Percentiles rank a stretch among this genome's conserved stretches.
phyloP scores from a whole-genome alignment of 2,113 vertebrate genomes.

The Cynocephalus volans region DNA sequence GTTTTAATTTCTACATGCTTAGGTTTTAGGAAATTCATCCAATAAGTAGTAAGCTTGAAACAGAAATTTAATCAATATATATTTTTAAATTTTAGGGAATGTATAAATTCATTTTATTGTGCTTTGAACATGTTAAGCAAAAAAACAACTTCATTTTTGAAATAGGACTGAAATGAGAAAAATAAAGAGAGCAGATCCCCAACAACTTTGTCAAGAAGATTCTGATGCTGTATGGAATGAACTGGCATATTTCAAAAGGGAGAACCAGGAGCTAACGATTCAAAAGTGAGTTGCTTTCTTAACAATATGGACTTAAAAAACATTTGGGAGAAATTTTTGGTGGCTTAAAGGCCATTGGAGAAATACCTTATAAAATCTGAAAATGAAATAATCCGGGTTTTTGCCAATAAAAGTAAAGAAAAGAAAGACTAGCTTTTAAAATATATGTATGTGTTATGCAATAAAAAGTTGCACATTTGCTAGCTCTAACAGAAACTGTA shows the following conservation, averaged over 20 bases:
- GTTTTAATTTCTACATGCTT: conserved; percentile 70
- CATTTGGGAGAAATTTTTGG: conserved; percentile 69
- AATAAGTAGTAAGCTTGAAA: not conserved
- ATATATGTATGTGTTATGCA: conserved; percentile 81
- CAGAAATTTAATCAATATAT: conserved; percentile 63
- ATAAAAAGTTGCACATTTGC: conserved; percentile 91
- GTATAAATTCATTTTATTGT: conserved; percentile 54
- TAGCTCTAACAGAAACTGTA: conserved; percentile 89
- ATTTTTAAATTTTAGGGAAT: conserved; percentile 63
- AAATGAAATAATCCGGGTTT: conserved; percentile 80
- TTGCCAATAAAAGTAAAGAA: conserved; percentile 80
- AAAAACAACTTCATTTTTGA: conserved; percentile 72
- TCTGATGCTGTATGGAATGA: conserved; percentile 94
- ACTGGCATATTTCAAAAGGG: conserved; percentile 92
- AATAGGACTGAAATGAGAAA: conserved; percentile 87
- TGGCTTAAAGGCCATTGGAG: conserved; percentile 73
- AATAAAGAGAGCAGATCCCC: conserved; percentile 85
- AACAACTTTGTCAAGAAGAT: conserved; percentile 92
- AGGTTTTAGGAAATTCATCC: conserved; percentile 60
- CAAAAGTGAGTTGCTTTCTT: conserved; percentile 92
- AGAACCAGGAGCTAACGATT: conserved; percentile 92
- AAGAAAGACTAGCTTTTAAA: conserved; percentile 72
- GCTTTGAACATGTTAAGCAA: conserved; percentile 63
- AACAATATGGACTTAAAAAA: conserved; percentile 72
- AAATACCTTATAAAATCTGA: conserved; percentile 81